Base-by-base conservation (phyloP, 1,140 invertebrate species). In the Proctacanthus coquilletti region DNA sequence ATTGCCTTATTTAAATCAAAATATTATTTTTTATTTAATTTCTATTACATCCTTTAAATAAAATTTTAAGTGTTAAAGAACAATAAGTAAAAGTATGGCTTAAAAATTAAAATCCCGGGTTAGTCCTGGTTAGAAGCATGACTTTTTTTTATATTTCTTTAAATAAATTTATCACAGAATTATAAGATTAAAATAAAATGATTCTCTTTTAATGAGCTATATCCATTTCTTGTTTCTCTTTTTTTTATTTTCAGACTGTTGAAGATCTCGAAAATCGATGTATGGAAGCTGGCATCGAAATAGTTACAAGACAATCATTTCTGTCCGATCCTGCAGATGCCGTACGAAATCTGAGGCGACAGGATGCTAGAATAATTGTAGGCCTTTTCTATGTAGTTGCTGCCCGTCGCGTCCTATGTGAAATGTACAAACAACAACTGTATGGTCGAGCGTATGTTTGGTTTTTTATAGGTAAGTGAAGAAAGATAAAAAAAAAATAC, bases 361-460 rank as follows among this genome's bases (percentile, higher is more conserved):
- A 95, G 63, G 93, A 98, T 62, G 92, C 93, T 5, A 68, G 95
- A 41, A 94, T 98, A 38, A 94, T 98, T 42, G 87, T 98, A 10
- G 96, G 95, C 3, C 69, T 99, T 10, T 98, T 98, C 66, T 99
- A 98, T 63, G 56, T 60, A 23, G 91, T 93, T 1, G 92, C 92
- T 19, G 95, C 95, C 0, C 68, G 94, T 23, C 68, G 85, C 39
- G 95, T 99, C 0, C 75, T 99, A 3, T 99, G 95, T 62, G 93
- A 98, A 66, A 77, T 97, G 48, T 98, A 92, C 62, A 91, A 91
- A 50, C 84, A 95, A 45, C 80, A 82, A 33, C 66, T 99, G 1
- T 98, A 91, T 55, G 95, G 94, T 3, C 86, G 88, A 50, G 85
- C 85, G 23, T 92, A 97, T 65, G 94, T 98, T 1, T 99, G 95